phyloP scores from a whole-genome alignment of 2,888 invertebrate species.

The Toxonevra muliebris region DNA sequence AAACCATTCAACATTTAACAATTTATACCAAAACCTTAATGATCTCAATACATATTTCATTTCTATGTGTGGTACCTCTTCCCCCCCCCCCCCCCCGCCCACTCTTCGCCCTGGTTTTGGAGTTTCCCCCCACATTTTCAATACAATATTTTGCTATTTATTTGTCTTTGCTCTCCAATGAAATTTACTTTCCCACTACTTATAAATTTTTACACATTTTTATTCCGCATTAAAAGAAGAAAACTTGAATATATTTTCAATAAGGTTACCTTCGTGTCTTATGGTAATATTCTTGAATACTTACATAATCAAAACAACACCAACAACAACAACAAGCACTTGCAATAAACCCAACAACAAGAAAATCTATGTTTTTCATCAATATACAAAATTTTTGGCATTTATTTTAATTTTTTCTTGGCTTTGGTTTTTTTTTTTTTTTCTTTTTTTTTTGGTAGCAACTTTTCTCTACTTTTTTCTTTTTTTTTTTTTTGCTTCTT shows the following conservation, averaged over 20 bases:
- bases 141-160: not conserved
- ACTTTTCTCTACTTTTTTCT: conserved; percentile 22
- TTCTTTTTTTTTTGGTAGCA: conserved; percentile 14
- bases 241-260: not conserved
- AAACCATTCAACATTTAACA: too few species aligned
- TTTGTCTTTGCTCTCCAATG: not conserved
- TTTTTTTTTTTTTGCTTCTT: conserved; percentile 36
- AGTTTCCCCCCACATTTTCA: too few species aligned
- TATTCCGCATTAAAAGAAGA: too few species aligned
- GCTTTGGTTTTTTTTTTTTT: not conserved
- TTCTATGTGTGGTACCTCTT: too few species aligned
- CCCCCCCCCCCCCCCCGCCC: too few species aligned
- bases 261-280: not conserved
- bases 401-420: conserved; percentile 15
- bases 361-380: not conserved
- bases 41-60: too few species aligned
- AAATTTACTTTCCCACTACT: not conserved
- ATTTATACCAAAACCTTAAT: too few species aligned
- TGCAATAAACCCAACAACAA: too few species aligned
- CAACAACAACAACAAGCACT: not conserved
- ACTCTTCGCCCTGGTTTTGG: too few species aligned
- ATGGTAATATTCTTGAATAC: not conserved
- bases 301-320: conserved; percentile 5
- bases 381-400: not conserved
- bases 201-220: conserved; percentile 8